Percentiles rank a stretch among this genome's conserved stretches.
Evolutionary conservation across 2,888 invertebrate genomes (phyloP).

Genomic region (Eupithecia inturbata): DNA sequence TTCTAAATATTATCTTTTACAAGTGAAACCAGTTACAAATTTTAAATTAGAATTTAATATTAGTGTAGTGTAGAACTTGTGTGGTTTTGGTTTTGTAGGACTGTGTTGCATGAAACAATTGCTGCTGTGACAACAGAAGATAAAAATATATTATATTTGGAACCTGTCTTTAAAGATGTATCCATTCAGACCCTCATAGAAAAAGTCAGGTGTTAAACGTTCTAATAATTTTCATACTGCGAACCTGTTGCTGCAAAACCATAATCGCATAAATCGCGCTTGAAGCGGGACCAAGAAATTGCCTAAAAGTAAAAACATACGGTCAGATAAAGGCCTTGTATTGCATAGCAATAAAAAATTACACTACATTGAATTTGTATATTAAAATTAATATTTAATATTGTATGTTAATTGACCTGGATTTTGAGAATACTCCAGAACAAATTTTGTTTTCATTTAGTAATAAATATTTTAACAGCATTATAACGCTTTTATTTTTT

Average conservation of each 20-base stretch:
- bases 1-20: background rate
- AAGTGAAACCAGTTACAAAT: slow-evolving; percentile 2
- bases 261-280: slow-evolving; percentile 1
- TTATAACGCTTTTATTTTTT: slow-evolving; percentile 5
- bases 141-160: too few species aligned
- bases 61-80: background rate
- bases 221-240: slow-evolving; percentile 13
- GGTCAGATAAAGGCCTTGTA: background rate
- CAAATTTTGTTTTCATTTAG: slow-evolving; percentile 22
- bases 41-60: background rate
- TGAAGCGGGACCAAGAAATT: slow-evolving; percentile 20
- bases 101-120: background rate
- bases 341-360: slow-evolving; percentile 9
- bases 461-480: slow-evolving; percentile 26
- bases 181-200: background rate
- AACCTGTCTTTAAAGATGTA: background rate
- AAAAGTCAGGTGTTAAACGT: background rate
- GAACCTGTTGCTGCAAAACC: slow-evolving; percentile 12
- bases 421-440: slow-evolving; percentile 19
- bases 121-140: background rate
- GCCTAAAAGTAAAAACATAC: slow-evolving; percentile 8
- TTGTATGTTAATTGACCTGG: slow-evolving; percentile 25
- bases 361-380: slow-evolving; percentile 1
- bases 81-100: slow-evolving; percentile 22
- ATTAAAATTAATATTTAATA: slow-evolving; percentile 15